phyloP scores from a whole-genome alignment of 2,113 vertebrate species.

The Mirounga angustirostris region DNA sequence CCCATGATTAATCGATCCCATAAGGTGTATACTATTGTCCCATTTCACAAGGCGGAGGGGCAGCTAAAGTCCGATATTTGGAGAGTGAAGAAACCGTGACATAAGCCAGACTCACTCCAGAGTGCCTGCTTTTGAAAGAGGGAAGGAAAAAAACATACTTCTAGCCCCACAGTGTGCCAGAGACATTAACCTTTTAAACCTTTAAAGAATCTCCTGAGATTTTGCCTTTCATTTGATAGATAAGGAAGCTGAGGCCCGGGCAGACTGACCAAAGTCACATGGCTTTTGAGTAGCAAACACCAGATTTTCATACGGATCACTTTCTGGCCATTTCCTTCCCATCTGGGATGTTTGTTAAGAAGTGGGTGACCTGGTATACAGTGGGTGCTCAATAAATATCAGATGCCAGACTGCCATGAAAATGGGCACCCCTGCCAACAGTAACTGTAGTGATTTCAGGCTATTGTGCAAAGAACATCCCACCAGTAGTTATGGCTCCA shows the following conservation, averaged over 20 bases:
- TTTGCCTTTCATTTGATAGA: not conserved
- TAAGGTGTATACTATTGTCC: not conserved
- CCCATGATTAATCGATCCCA: not conserved
- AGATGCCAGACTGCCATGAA: not conserved
- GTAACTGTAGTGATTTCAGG: not conserved
- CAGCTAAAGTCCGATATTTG: not conserved
- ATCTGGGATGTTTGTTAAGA: not conserved
- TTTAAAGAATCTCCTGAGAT: conserved; percentile 30
- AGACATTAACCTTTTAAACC: not conserved
- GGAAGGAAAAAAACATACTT: not conserved
- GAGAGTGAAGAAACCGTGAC: not conserved
- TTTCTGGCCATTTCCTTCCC: not conserved
- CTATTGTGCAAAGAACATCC: not conserved
- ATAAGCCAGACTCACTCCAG: not conserved
- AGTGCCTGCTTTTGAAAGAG: not conserved
- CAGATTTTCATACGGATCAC: not conserved
- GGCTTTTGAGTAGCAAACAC: not conserved
- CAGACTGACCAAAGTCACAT: not conserved
- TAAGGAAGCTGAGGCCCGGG: not conserved
- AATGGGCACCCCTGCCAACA: not conserved
- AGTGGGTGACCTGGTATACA: not conserved
- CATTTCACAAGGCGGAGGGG: not conserved
- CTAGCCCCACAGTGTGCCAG: not conserved
- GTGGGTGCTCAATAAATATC: not conserved
- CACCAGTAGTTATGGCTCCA: not conserved